Evolutionary conservation across 2,113 vertebrate species (phyloP).

Genomic region (Chelonoidis abingdonii): DNA sequence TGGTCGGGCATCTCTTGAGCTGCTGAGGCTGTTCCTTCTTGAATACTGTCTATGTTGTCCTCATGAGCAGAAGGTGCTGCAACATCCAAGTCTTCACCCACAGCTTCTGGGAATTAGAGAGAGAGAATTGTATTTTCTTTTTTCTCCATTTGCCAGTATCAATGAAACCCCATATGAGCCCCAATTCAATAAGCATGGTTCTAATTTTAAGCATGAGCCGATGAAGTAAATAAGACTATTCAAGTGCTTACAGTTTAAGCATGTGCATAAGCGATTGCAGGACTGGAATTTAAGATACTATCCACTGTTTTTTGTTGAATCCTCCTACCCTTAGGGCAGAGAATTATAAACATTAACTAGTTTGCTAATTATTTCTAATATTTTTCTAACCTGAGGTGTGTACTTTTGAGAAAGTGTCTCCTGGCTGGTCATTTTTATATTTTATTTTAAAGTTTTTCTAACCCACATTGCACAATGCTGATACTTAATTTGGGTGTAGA

Average conservation of each 20-base stretch:
- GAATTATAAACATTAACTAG: not conserved
- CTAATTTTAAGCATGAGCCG: not conserved
- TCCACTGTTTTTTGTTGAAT: not conserved
- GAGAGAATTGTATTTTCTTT: constrained; percentile 23
- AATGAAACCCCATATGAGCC: not conserved
- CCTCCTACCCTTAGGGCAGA: not conserved
- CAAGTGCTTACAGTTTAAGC: not conserved
- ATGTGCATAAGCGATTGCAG: not conserved
- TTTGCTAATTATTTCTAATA: not conserved
- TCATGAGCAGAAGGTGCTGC: constrained; percentile 29
- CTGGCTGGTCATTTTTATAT: not conserved
- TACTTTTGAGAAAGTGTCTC: not conserved
- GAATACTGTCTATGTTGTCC: constrained; percentile 5
- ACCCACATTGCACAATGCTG: not conserved
- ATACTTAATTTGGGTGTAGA: not conserved
- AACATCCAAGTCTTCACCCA: constrained; percentile 28
- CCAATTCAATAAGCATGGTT: not conserved
- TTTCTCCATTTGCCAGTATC: not conserved
- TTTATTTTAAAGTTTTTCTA: not conserved
- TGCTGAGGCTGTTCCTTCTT: constrained; percentile 37
- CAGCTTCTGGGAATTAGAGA: constrained; percentile 54
- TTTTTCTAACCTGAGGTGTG: not conserved
- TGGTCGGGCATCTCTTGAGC: constrained; percentile 36
- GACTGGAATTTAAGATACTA: not conserved
- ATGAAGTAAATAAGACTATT: not conserved